Evolutionary conservation across 2,888 invertebrate genomes (phyloP).

Genomic region (Sturmia bella): DNA sequence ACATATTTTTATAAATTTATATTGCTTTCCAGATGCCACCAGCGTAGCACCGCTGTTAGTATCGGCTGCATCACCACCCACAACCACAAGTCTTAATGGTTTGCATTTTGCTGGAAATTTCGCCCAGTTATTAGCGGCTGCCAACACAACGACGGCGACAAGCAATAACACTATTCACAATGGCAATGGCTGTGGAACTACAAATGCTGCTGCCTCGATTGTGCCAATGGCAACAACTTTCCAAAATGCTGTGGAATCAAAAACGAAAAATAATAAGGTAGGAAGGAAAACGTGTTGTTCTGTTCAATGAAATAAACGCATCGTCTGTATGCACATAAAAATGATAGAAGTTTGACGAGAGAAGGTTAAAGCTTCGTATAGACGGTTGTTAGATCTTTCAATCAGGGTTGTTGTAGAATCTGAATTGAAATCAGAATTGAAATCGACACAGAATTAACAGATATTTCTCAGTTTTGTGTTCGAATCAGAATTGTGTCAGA

Average conservation of each 20-base stretch:
- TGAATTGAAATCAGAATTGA: no score
- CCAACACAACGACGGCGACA: slow-evolving; percentile 44
- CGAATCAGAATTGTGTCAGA: no score
- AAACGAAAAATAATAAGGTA: slow-evolving; percentile 55
- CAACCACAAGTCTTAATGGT: slow-evolving; percentile 65
- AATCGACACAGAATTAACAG: no score
- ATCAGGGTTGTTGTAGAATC: no score
- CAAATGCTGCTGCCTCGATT: slow-evolving; percentile 34
- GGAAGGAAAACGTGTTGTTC: background rate
- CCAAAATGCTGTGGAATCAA: slow-evolving; percentile 85
- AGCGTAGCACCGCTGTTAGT: slow-evolving; percentile 64
- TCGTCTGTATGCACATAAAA: no score
- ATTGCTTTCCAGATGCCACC: slow-evolving; percentile 68
- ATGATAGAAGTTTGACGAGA: no score
- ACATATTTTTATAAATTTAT: background rate
- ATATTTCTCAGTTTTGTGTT: no score
- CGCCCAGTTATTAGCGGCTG: slow-evolving; percentile 85
- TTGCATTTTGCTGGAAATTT: slow-evolving; percentile 82
- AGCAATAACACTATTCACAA: slow-evolving; percentile 10
- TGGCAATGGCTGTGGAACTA: slow-evolving; percentile 23
- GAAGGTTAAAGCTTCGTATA: no score
- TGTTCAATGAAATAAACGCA: no score
- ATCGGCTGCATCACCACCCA: slow-evolving; percentile 45
- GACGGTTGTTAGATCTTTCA: no score
- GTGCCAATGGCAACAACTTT: slow-evolving; percentile 83